Conservation (phyloP, 2,113 vertebrate genomes). For the Lamprotornis superbus region DNA sequence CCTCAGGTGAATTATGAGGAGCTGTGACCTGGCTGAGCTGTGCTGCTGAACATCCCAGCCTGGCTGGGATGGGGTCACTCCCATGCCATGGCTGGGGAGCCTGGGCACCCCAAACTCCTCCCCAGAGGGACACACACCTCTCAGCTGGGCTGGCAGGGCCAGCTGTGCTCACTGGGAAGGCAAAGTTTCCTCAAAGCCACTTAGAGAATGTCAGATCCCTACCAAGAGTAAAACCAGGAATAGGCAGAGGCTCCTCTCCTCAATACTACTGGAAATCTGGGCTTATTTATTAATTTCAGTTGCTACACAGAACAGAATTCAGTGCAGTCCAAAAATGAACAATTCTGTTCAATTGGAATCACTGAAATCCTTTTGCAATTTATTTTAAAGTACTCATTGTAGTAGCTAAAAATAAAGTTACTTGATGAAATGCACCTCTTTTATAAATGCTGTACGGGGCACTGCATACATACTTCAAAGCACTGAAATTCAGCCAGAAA, state of each 20-base stretch:
- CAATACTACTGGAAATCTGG: not conserved
- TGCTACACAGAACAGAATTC: not conserved
- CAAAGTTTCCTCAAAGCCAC: not conserved
- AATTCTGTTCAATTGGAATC: not conserved
- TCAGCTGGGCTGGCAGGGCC: not conserved
- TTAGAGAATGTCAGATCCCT: not conserved
- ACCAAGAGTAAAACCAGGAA: not conserved
- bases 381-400: not conserved
- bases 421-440: not conserved
- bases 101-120: no score
- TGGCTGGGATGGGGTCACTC: no score
- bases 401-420: not conserved
- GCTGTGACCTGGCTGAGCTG: not conserved
- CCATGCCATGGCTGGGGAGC: not conserved
- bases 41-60: not conserved
- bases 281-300: not conserved
- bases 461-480: not conserved
- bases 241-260: not conserved
- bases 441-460: not conserved
- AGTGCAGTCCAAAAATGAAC: not conserved
- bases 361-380: not conserved
- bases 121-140: accelerated
- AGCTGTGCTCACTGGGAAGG: accelerated
- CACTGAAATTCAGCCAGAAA: not conserved
- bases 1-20: not conserved